phyloP scores from a whole-genome alignment of 37 sponge, comb jelly and placozoan genomes.

The Geodia barretti region DNA sequence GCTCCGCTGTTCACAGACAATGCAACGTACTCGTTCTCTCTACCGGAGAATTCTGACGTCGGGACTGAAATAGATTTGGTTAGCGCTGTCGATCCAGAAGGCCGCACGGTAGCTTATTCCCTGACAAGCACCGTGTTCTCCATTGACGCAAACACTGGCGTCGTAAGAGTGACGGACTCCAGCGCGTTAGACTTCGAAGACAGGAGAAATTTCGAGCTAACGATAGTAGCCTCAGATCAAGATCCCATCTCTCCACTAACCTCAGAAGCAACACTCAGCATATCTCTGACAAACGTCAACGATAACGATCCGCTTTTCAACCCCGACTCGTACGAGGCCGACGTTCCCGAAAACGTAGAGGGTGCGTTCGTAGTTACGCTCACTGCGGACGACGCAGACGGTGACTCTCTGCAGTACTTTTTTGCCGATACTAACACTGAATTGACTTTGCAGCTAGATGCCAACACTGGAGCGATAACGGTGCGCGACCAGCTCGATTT shows the following conservation, averaged over 20 bases:
- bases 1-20: constrained; percentile 20
- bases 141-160: constrained; percentile 33
- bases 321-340: constrained; percentile 18
- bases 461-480: constrained; percentile 34
- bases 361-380: constrained; percentile 22
- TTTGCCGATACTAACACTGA: constrained; percentile 12
- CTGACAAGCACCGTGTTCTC: constrained; percentile 23
- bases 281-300: constrained; percentile 47
- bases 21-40: neutral
- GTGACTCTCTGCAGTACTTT: constrained; percentile 19
- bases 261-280: constrained; percentile 27
- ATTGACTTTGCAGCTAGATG: constrained; percentile 32
- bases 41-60: constrained; percentile 25
- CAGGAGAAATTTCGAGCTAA: constrained; percentile 8
- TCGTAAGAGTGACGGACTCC: constrained; percentile 21
- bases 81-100: constrained; percentile 56
- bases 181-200: constrained; percentile 26
- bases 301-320: constrained; percentile 56
- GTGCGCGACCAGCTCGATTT: constrained; percentile 15
- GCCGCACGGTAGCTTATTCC: constrained; percentile 20
- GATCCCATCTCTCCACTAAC: constrained; percentile 12
- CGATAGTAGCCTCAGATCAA: constrained; percentile 39
- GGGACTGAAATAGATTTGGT: constrained; percentile 14
- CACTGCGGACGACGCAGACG: constrained; percentile 34
- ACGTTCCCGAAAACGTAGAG: constrained; percentile 33